Conservation (phyloP, 2,797 vertebrate species). For the Emys orbicularis region DNA sequence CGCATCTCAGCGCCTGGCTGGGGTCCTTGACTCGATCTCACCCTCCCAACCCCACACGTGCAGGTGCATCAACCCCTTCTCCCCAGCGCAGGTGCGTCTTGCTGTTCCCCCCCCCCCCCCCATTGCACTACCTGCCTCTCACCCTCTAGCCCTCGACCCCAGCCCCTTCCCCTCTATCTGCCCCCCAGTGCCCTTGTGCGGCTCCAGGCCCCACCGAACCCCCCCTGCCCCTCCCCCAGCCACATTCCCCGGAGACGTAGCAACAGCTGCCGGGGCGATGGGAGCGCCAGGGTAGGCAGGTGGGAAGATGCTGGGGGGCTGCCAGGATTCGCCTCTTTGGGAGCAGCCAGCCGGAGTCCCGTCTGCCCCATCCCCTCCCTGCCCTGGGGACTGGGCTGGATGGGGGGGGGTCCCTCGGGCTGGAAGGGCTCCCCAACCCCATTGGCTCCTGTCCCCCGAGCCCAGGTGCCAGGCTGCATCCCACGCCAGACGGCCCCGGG, state of each 20-base stretch:
- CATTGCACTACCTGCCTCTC: not conserved
- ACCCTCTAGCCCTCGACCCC: not conserved
- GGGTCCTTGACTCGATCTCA: not conserved
- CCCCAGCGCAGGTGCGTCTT: no score
- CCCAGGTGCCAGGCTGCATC: not conserved
- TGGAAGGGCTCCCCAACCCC: not conserved
- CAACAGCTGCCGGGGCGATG: not conserved
- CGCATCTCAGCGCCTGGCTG: not conserved
- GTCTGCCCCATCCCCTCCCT: not conserved
- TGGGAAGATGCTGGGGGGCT: not conserved
- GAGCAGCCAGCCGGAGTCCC: no score
- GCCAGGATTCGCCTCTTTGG: not conserved
- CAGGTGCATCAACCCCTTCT: no score
- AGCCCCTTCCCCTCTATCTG: no score
- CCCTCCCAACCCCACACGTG: not conserved
- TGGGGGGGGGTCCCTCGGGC: no score
- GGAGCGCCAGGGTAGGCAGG: no score
- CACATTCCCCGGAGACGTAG: not conserved
- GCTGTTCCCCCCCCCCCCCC: rapidly evolving
- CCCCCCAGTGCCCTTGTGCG: rapidly evolving
- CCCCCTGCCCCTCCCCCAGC: no score
- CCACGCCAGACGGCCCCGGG: no score
- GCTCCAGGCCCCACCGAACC: no score
- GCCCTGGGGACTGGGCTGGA: not conserved
- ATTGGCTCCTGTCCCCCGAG: no score